A percentile compares a stretch with the other conserved stretches of the same genome.
Evolutionary conservation across 2,113 vertebrate genomes (phyloP).

Genomic region (Lamprotornis superbus): DNA sequence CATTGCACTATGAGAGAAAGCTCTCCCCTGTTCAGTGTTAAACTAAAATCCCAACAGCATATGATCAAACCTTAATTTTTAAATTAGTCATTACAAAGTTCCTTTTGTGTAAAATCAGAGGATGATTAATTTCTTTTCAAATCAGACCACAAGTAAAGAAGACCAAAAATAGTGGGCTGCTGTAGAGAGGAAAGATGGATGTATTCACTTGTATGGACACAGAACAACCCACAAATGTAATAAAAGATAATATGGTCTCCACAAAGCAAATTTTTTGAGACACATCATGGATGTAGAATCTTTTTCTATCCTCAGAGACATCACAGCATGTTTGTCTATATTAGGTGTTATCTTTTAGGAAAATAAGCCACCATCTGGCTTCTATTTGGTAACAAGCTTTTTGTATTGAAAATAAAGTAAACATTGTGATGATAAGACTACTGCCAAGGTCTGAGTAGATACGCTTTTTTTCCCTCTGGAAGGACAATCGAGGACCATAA

Average conservation of each 20-base stretch:
- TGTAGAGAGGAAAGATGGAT: background rate
- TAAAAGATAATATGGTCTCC: background rate
- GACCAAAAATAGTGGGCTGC: background rate
- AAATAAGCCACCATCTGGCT: background rate
- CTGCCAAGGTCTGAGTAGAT: background rate
- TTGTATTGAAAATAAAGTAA: background rate
- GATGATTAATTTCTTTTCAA: background rate
- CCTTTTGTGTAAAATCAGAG: background rate
- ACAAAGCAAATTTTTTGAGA: background rate
- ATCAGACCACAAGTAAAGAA: background rate
- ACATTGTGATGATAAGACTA: background rate
- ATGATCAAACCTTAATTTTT: background rate
- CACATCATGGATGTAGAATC: background rate
- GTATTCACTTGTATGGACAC: background rate
- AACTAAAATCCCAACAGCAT: background rate
- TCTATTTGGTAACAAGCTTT: background rate
- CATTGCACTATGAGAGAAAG: background rate
- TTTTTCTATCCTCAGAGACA: background rate
- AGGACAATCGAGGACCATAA: background rate
- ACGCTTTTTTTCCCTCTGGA: background rate
- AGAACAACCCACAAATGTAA: background rate
- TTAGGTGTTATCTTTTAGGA: background rate
- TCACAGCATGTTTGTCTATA: background rate
- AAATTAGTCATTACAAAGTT: background rate
- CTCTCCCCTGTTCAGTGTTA: background rate